These are phyloP conservation scores for Lanistes nyassanus DNA, from an alignment of 1,140 invertebrate genomes.

Conservation along the genomic window DNA sequence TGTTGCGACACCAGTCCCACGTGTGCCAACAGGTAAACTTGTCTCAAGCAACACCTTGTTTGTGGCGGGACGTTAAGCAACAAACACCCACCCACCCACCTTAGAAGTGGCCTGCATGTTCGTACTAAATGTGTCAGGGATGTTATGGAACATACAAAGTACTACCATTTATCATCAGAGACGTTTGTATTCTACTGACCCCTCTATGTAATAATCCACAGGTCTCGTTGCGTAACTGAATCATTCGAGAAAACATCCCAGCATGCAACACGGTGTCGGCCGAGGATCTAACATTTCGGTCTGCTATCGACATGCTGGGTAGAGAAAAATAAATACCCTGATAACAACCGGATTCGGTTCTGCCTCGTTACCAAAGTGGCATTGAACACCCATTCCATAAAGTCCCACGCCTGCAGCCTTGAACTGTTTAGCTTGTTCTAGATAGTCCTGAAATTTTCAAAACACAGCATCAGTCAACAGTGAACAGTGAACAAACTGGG, in stretches of 20 bases:
- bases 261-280: neutral
- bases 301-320: neutral
- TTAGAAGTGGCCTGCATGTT: neutral
- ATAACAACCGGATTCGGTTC: neutral
- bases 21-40: no score
- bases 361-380: constrained; percentile 37
- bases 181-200: neutral
- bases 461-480: no score
- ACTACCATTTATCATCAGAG: no score
- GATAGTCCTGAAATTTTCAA: constrained; percentile 33
- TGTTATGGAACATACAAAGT: no score
- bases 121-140: no score
- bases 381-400: constrained; percentile 43
- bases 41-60: no score
- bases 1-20: no score
- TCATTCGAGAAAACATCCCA: neutral
- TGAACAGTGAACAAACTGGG: no score
- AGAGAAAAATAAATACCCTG: constrained; percentile 13
- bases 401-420: constrained; percentile 35
- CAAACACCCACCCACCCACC: no score
- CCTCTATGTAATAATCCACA: no score
- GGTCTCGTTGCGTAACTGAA: no score
- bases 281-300: neutral
- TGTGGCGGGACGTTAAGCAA: no score
- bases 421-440: constrained; percentile 26